Base-by-base conservation (phyloP, 92 coral and sea anemone species). In the Virgularia gustaviana region DNA sequence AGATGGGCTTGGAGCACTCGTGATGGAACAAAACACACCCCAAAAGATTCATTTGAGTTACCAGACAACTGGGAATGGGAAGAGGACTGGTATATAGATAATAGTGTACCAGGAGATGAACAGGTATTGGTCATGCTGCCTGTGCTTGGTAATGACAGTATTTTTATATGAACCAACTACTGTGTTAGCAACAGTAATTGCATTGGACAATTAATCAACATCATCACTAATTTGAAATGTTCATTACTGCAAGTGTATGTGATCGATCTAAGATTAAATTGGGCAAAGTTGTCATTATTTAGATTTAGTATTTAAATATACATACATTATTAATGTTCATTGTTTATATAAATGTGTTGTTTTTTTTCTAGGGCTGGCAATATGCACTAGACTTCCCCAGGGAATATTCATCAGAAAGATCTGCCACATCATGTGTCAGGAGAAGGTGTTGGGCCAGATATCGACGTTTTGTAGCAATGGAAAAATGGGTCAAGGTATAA, bases 31-130 rank as follows among this genome's bases (percentile, higher is more conserved):
- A 28, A 44, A 42, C 80, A 79, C 52, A 84, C 81, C 18, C 99
- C 99, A 29, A 85, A 87, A 79, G 81, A 86, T 16, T 88, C 83
- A 6, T 94, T 89, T 65, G 55, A 72, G 23, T 58, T 94, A 34
- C 99, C 96, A 0, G 84, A 72, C 19, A 75, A 94, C 81, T 94
- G 99, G 99, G 78, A 85, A 16, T 94, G 99, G 99, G 99, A 94
- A 76, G 87, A 80, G 47, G 89, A 86, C 25, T 94, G 99, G 99
- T 76, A 77, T 76, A 82, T 94, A 59, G 90, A 89, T 55, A 85
- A 67, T 36, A 87, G 87, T 44, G 32, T 80, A 39, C 89, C 83
- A 9, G 90, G 87, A 27, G 99, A 94, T 44, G 81, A 71, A 38
- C 85, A 94, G 92, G 99, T 89, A 73, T 34, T 39, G 24, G 22